Base-by-base conservation (phyloP, 2,797 vertebrate genomes). In the Catharus ustulatus region DNA sequence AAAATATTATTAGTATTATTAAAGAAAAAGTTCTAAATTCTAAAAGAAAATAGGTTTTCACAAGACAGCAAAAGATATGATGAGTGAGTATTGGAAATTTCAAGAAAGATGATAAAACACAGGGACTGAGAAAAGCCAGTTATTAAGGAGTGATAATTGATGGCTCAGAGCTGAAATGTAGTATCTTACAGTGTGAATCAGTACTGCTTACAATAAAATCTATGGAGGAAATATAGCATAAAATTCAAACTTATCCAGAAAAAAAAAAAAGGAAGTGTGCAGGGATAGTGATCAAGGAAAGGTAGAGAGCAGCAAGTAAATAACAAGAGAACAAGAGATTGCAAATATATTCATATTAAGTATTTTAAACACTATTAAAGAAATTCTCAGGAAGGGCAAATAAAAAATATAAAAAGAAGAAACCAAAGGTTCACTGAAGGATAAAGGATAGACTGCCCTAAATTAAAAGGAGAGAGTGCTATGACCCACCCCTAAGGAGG, bases 101-200 rank as follows among this genome's bases (percentile, higher is more conserved):
- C 79, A 87, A 87, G 48, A 43, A 73, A 87, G 40, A 52, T 82
- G 30, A 48, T 45, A 83, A 67, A 83, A 42, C 6, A 73, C 5
- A 55, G 14, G 7, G 72, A 84, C 86, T 72, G 17, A 78, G 51
- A 43, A 78, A 77, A 86, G 5, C 0, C 13, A 54, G 29, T 81
- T 88, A 88, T 88, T 83, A 57, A 80, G 52, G 69, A 77, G 69
- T 83, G 87, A 61, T 93, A 93, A 94, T 52, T 83, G 45, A 72
- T 74, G 45, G 4, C 46, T 84, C 54, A 57, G 54, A 88, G 23
- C 62, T 86, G 83, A 81, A 94, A 75, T 20, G 11, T 32, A 62
- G 9, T 54, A 46, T 61, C 23, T 79, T 45, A 38, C n/a, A 68
- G 32, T 78, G 62, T 78, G 93, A 90, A 68, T 75, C 26, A n/a